These are phyloP conservation scores for Epizoanthus rinbou DNA, from an alignment of 92 coral and sea anemone genomes.

Conservation along the genomic window DNA sequence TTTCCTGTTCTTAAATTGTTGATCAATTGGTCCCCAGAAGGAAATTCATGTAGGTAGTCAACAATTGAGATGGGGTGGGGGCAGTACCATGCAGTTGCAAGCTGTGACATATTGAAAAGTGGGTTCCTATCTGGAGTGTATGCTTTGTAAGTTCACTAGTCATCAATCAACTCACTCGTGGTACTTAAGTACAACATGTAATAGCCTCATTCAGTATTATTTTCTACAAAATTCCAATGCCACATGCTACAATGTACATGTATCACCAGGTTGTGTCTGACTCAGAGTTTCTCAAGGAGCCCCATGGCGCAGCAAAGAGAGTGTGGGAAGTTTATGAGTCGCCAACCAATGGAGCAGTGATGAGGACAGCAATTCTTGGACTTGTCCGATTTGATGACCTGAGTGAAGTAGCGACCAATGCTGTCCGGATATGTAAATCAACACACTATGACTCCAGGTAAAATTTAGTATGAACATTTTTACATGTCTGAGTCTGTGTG, in stretches of 20 bases:
- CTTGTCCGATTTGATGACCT: constrained; percentile 88
- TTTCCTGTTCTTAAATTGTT: too few species aligned
- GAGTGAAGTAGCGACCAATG: constrained; percentile 86
- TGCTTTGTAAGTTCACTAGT: too few species aligned
- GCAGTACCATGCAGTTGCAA: too few species aligned
- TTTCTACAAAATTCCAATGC: neutral
- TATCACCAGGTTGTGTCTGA: constrained; percentile 77
- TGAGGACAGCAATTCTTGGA: constrained; percentile 90
- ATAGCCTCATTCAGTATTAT: neutral
- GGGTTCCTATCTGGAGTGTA: neutral
- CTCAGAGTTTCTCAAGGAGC: constrained; percentile 80
- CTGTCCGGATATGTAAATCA: constrained; percentile 88
- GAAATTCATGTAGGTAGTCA: too few species aligned
- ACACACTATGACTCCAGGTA: constrained; percentile 96
- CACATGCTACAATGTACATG: too few species aligned
- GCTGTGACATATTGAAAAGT: too few species aligned
- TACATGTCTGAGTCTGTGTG: too few species aligned
- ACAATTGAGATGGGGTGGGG: too few species aligned
- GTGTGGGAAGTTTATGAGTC: constrained; percentile 78
- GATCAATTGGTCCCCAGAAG: too few species aligned
- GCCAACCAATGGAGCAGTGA: constrained; percentile 91
- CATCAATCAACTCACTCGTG: too few species aligned
- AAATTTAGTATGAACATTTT: too few species aligned
- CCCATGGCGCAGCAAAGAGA: constrained; percentile 87
- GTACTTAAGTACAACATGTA: neutral